These are phyloP conservation scores for Dolichoris vasculosae DNA, from an alignment of 1,140 invertebrate species.

Conservation along the genomic window DNA sequence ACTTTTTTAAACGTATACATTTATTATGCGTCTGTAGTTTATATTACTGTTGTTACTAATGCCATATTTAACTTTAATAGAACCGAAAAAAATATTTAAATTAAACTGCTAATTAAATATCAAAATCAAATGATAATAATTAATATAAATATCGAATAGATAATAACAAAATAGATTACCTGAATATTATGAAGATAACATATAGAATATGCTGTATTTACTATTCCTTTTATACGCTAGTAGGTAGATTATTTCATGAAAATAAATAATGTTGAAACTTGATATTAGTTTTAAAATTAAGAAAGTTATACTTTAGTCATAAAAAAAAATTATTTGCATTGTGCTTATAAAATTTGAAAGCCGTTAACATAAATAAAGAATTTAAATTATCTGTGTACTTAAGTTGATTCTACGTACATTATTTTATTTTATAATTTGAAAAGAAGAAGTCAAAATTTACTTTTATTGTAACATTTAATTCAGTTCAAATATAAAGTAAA, in stretches of 20 bases:
- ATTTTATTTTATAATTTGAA: too few relatives aligned
- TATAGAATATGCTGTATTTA: not conserved
- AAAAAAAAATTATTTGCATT: not conserved
- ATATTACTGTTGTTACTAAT: not conserved
- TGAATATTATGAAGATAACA: not conserved
- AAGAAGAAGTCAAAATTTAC: too few relatives aligned
- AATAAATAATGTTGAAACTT: not conserved
- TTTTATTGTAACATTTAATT: too few relatives aligned
- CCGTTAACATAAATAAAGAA: not conserved
- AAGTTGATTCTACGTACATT: too few relatives aligned
- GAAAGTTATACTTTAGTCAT: not conserved
- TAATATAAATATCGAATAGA: too few relatives aligned
- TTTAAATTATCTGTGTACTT: too few relatives aligned
- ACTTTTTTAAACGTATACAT: too few relatives aligned
- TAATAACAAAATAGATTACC: not conserved
- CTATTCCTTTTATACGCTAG: not conserved
- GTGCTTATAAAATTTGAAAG: not conserved
- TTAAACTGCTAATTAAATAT: not conserved
- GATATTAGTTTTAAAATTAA: not conserved
- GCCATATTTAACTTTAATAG: not conserved
- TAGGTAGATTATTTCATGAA: not conserved
- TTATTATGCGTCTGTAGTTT: not conserved
- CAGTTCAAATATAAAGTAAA: too few relatives aligned
- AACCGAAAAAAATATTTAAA: not conserved
- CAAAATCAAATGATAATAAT: not conserved